Evolutionary conservation across 2,888 invertebrate species (phyloP), one percentile per base, ranked within the genome.

Genomic region (Drosophila dives): DNA sequence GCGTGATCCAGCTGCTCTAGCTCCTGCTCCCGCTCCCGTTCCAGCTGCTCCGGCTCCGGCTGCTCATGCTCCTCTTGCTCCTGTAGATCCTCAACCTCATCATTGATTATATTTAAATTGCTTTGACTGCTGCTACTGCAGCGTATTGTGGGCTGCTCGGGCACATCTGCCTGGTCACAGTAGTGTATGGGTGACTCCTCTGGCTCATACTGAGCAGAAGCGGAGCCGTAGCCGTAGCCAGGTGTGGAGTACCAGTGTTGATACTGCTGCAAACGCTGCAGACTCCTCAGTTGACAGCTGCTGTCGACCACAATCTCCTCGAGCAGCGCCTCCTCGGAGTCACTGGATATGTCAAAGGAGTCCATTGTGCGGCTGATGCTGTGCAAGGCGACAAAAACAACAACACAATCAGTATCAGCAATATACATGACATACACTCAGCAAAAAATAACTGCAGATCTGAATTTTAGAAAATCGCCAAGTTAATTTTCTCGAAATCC

Each of bases 281-380:
- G 78, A 38, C 84, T 75, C 45, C 36, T 77, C 59, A 72, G 34
- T 38, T 75, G 75, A 71, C 62, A 73, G 64, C 54, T 89, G 51
- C 90, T 82, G 38, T 91, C 90, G 54, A 93, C 92, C 66, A 93
- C 90, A 82, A 93, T 92, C 88, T 93, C 92, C 80, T 93, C 93
- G 79, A 93, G 92, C 64, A 93, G 83, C 51, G 91, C 92, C 82
- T 92, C 92, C 76, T 93, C 93, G 59, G 92, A 92, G 81, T 93
- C 93, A 90, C 93, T 93, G 75, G 92, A 93, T 87, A 93, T 91
- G 86, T 93, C 93, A 82, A 92, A 93, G 86, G 93, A 93, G 88
- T 93, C 93, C 91, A 92, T 92, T 90, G 92, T 92, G 80, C 93
- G 92, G 81, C 90, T 92, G 77, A 89, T 84, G 82, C 92, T 91